phyloP scores from a whole-genome alignment of 2,888 invertebrate genomes.

The Diloba caeruleocephala region DNA sequence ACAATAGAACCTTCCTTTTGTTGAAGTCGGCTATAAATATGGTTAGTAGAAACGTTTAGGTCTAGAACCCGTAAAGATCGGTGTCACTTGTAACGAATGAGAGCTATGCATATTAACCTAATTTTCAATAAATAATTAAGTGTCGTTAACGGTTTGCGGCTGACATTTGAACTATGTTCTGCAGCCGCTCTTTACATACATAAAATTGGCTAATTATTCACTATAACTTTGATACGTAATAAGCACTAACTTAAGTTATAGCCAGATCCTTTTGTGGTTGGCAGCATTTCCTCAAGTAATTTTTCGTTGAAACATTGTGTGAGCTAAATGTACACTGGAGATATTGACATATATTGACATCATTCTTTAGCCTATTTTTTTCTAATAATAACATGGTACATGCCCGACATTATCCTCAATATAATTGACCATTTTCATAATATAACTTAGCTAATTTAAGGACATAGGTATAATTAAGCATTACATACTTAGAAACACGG shows the following conservation, averaged over 20 bases:
- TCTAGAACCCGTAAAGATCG: constrained; percentile 26
- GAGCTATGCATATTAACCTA: constrained; percentile 24
- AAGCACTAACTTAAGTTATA: constrained; percentile 8
- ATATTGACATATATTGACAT: neutral
- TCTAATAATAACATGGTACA: neutral
- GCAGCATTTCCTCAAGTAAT: neutral
- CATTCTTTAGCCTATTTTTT: neutral
- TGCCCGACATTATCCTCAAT: neutral
- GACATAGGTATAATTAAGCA: too few species aligned
- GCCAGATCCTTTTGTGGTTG: neutral
- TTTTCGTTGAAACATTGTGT: constrained; percentile 9
- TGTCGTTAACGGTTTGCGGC: constrained; percentile 3
- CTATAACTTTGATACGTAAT: constrained; percentile 22
- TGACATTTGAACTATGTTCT: constrained; percentile 44
- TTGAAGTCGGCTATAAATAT: too few species aligned
- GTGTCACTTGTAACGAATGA: constrained; percentile 17
- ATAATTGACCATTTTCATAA: neutral
- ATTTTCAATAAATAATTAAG: constrained; percentile 7
- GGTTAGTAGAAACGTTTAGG: constrained; percentile 12
- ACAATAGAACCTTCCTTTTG: too few species aligned
- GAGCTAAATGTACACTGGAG: constrained; percentile 3
- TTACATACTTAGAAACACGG: too few species aligned
- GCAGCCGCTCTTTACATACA: constrained; percentile 31
- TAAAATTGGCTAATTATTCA: constrained; percentile 34
- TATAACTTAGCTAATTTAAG: too few species aligned